phyloP scores from a whole-genome alignment of 2,113 vertebrate genomes.

The Oreotrochilus melanogaster region DNA sequence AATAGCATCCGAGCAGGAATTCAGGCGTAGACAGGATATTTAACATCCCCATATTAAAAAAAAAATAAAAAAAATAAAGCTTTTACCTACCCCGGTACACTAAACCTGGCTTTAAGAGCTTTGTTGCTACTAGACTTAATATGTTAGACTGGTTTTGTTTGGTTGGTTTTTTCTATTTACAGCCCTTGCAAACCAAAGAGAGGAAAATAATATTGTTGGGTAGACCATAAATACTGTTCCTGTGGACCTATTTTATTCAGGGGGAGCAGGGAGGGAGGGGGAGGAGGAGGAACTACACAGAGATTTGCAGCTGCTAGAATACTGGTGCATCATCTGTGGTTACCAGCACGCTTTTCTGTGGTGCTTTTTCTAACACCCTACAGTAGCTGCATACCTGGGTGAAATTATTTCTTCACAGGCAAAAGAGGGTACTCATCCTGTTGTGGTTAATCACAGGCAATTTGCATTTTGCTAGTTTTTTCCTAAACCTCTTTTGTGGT shows the following conservation, averaged over 20 bases:
- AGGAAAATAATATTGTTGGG: conserved; percentile 69
- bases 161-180: conserved; percentile 66
- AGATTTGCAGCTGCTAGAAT: neutral
- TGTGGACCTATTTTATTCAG: conserved; percentile 44
- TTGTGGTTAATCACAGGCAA: neutral
- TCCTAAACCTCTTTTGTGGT: neutral
- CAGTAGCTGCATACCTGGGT: neutral
- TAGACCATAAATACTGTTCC: conserved; percentile 58
- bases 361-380: neutral
- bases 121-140: conserved; percentile 75
- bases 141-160: conserved; percentile 10
- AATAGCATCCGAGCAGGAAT: conserved; percentile 50
- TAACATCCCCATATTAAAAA: conserved; percentile 62
- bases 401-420: conserved; percentile 43
- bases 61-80: neutral
- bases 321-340: neutral
- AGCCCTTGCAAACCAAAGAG: conserved; percentile 66
- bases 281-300: neutral
- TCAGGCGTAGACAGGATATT: conserved; percentile 54
- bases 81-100: conserved; percentile 68
- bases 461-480: conserved; percentile 50
- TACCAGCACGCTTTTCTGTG: neutral
- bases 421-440: conserved; percentile 54
- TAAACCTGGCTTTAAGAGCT: conserved; percentile 73
- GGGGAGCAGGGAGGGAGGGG: neutral